A percentile compares a stretch with the other conserved stretches of the same genome.
Conservation (phyloP, 2,888 invertebrate species). For the Xestia ashworthii region DNA sequence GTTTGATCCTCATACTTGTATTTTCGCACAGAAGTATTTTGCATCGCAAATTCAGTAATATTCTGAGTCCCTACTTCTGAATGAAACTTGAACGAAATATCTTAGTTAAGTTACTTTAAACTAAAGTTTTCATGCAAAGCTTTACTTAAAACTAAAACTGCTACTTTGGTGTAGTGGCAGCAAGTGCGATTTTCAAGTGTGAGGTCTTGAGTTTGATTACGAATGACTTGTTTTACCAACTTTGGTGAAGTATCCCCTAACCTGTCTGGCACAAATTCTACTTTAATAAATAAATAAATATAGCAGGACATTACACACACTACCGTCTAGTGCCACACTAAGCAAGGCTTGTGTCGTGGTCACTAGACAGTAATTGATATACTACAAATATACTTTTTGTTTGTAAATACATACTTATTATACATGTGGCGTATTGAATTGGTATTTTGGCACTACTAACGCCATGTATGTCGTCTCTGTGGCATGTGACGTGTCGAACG, state of each 20-base stretch:
- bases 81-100: slow-evolving; percentile 42
- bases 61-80: slow-evolving; percentile 28
- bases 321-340: too few relatives aligned
- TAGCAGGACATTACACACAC: too few relatives aligned
- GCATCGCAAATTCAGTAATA: slow-evolving; percentile 64
- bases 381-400: too few relatives aligned
- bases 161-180: neutral
- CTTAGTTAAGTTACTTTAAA: slow-evolving; percentile 30
- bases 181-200: neutral
- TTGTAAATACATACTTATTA: too few relatives aligned
- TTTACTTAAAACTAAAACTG: slow-evolving; percentile 17
- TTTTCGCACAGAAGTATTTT: slow-evolving; percentile 28
- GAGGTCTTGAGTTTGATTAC: neutral
- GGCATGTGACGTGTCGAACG: too few relatives aligned
- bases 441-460: too few relatives aligned
- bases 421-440: too few relatives aligned
- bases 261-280: neutral
- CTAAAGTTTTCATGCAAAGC: slow-evolving; percentile 36
- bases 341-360: too few relatives aligned
- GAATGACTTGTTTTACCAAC: neutral
- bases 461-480: too few relatives aligned
- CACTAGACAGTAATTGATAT: too few relatives aligned
- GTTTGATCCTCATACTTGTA: slow-evolving; percentile 11
- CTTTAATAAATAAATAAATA: neutral
- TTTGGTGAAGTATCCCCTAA: neutral